A percentile compares a stretch with the other conserved stretches of the same genome.
Conservation (phyloP, 2,888 invertebrate species). For the Fissipunctia ypsillon region DNA sequence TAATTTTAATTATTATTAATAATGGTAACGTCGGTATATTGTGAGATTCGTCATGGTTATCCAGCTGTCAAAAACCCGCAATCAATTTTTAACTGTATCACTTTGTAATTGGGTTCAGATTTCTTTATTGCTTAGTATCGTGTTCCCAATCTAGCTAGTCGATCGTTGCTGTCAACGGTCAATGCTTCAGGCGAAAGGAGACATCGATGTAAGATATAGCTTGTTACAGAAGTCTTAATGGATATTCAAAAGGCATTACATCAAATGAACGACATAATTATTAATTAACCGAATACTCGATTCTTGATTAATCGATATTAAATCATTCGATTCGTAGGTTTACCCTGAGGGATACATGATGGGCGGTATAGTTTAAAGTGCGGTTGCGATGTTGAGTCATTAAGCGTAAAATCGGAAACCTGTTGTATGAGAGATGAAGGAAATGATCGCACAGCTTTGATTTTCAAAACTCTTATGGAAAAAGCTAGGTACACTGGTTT, state of each 20-base stretch:
- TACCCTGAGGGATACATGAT: slow-evolving; percentile 38
- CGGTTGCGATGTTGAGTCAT: slow-evolving; percentile 37
- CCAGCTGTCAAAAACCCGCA: slow-evolving; percentile 47
- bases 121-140: slow-evolving; percentile 20
- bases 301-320: slow-evolving; percentile 62
- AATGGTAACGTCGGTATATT: slow-evolving; percentile 69
- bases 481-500: neutral
- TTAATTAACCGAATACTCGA: slow-evolving; percentile 63
- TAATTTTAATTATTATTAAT: slow-evolving; percentile 79
- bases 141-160: slow-evolving; percentile 50
- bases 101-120: slow-evolving; percentile 33
- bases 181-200: slow-evolving; percentile 59
- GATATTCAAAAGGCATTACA: slow-evolving; percentile 60
- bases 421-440: slow-evolving; percentile 14
- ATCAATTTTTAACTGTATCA: slow-evolving; percentile 35
- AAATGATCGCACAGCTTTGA: neutral
- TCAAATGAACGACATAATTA: slow-evolving; percentile 67
- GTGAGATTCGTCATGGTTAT: slow-evolving; percentile 60
- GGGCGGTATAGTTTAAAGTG: slow-evolving; percentile 56
- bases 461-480: neutral
- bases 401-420: slow-evolving; percentile 37
- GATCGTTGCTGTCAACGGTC: slow-evolving; percentile 54
- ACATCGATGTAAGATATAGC: slow-evolving; percentile 53
- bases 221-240: slow-evolving; percentile 65
- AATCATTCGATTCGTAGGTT: slow-evolving; percentile 54